Conservation (phyloP, 2,113 vertebrate genomes). For the Lutjanus erythropterus region DNA sequence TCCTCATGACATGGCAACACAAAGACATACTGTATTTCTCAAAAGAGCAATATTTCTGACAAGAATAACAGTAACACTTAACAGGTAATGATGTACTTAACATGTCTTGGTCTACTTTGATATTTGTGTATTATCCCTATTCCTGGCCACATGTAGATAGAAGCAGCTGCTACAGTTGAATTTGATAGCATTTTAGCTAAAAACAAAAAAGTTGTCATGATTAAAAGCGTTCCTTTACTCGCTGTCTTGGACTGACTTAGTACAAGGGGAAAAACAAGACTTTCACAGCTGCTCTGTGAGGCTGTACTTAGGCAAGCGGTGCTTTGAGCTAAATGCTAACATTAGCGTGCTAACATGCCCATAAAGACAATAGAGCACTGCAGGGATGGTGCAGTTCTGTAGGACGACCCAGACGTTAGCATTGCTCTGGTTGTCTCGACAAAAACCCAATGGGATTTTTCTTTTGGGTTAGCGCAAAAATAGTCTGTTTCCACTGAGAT, state of each 20-base stretch:
- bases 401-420: no score
- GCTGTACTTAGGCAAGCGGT: not conserved
- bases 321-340: not conserved
- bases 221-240: not conserved
- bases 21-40: not conserved
- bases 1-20: not conserved
- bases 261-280: not conserved
- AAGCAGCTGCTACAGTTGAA: not conserved
- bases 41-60: not conserved
- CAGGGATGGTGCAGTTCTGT: no score
- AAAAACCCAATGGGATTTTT: no score
- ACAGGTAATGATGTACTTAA: slow-evolving; percentile 5
- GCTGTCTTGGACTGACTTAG: not conserved
- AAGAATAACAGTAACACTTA: not conserved
- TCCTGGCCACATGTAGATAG: not conserved
- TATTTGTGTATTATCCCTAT: slow-evolving; percentile 6
- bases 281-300: not conserved
- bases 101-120: slow-evolving; percentile 24
- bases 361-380: no score
- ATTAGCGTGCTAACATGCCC: not conserved
- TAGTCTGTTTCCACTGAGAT: no score
- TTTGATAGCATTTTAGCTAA: not conserved
- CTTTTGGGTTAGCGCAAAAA: no score
- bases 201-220: not conserved
- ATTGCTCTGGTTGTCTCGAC: no score